These are phyloP conservation scores for Dinocampus coccinellae DNA, from an alignment of 2,888 invertebrate genomes.

Conservation along the genomic window DNA sequence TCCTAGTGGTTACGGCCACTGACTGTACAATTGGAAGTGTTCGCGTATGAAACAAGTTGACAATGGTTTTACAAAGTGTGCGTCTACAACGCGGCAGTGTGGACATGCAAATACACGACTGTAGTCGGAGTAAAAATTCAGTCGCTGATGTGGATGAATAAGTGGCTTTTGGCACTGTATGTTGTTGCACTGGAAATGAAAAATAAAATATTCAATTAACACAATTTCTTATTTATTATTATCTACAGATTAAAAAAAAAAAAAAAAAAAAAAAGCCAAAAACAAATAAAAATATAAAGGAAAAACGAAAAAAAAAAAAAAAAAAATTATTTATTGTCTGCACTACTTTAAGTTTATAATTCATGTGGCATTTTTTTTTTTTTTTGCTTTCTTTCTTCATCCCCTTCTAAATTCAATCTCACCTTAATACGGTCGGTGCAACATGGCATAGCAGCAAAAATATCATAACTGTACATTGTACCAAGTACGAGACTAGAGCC, in stretches of 20 bases:
- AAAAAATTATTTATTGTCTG: neutral
- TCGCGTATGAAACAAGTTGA: conserved; percentile 86
- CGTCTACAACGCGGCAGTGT: conserved; percentile 90
- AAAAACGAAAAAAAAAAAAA: neutral
- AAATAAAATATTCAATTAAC: neutral
- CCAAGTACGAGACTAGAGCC: conserved; percentile 94
- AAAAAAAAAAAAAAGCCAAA: neutral
- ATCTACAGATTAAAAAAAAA: neutral
- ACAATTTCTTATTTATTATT: neutral
- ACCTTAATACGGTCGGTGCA: conserved; percentile 94
- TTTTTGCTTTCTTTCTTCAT: neutral
- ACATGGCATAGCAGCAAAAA: conserved; percentile 97
- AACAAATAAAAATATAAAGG: neutral
- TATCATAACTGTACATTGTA: conserved; percentile 98
- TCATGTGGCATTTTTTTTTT: neutral
- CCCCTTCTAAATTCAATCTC: conserved; percentile 37
- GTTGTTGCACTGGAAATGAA: conserved; percentile 84
- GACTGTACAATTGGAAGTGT: conserved; percentile 77
- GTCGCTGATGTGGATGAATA: conserved; percentile 86
- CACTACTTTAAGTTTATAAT: neutral
- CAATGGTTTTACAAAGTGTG: conserved; percentile 95
- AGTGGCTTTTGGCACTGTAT: conserved; percentile 84
- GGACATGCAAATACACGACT: conserved; percentile 93
- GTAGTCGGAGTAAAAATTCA: conserved; percentile 96
- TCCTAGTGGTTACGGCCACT: conserved; percentile 85